Percentiles rank a stretch among this genome's conserved stretches.
Evolutionary conservation across 2,797 vertebrate species (phyloP).

Genomic region (Sebastes vulpes): DNA sequence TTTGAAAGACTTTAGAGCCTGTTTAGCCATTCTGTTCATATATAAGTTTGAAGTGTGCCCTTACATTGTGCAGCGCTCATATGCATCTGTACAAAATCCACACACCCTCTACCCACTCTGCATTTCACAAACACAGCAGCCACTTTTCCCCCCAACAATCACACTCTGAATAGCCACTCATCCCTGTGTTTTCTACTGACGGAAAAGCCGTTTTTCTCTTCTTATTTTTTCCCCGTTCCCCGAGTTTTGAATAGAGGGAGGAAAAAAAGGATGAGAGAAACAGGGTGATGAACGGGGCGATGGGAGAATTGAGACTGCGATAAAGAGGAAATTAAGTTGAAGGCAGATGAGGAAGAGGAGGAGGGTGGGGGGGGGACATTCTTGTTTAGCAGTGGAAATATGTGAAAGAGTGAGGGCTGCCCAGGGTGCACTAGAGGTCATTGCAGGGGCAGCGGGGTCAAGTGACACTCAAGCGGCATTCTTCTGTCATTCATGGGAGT

Average conservation of each 20-base stretch:
- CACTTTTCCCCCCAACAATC: slow-evolving; percentile 28
- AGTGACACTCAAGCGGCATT: slow-evolving; percentile 83
- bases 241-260: slow-evolving; percentile 67
- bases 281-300: slow-evolving; percentile 26
- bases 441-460: slow-evolving; percentile 75
- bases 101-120: slow-evolving; percentile 28
- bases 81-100: slow-evolving; percentile 26
- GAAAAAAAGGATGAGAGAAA: slow-evolving; percentile 43
- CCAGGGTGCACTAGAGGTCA: slow-evolving; percentile 74
- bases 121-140: slow-evolving; percentile 57
- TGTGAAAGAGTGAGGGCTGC: slow-evolving; percentile 61
- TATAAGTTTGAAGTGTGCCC: slow-evolving; percentile 46
- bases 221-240: slow-evolving; percentile 28
- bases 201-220: slow-evolving; percentile 46
- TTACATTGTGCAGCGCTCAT: slow-evolving; percentile 1
- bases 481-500: slow-evolving; percentile 60
- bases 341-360: slow-evolving; percentile 32
- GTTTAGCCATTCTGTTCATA: slow-evolving; percentile 14
- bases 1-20: slow-evolving; percentile 21
- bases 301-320: slow-evolving; percentile 47
- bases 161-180: slow-evolving; percentile 61
- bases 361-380: slow-evolving; percentile 19
- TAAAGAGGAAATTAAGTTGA: slow-evolving; percentile 55
- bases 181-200: slow-evolving; percentile 48
- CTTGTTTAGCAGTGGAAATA: slow-evolving; percentile 56